phyloP scores from a whole-genome alignment of 2,888 invertebrate genomes.

The Caenorhabditis angaria region DNA sequence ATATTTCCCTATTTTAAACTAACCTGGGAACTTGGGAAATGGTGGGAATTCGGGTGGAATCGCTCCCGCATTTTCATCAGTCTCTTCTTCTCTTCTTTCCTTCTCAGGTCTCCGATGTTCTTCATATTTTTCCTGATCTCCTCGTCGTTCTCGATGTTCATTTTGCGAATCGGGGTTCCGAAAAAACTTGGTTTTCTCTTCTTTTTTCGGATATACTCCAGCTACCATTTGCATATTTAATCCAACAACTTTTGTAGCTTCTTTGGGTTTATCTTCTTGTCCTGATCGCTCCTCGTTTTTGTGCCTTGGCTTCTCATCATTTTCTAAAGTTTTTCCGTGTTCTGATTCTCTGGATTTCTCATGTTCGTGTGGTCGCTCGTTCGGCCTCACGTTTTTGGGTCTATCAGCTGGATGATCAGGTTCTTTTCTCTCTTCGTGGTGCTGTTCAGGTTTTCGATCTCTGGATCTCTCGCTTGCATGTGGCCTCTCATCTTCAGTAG shows the following conservation, averaged over 20 bases:
- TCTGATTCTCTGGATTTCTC: background rate
- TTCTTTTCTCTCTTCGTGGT: background rate
- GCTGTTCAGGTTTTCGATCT: background rate
- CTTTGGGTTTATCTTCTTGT: too few relatives aligned
- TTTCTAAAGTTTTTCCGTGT: too few relatives aligned
- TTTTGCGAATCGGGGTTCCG: constrained; percentile 15
- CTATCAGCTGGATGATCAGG: background rate
- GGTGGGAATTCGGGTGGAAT: constrained; percentile 42
- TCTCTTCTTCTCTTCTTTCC: too few relatives aligned
- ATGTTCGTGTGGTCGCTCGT: background rate
- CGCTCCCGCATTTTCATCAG: background rate
- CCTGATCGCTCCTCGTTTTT: too few relatives aligned
- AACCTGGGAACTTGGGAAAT: constrained; percentile 45
- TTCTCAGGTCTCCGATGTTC: constrained; percentile 5
- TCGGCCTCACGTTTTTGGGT: background rate
- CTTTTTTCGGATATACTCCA: constrained; percentile 44
- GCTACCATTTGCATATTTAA: constrained; percentile 60
- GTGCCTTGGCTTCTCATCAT: too few relatives aligned
- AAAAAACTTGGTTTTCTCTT: constrained; percentile 29
- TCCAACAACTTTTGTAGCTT: constrained; percentile 49
- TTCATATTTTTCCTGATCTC: background rate
- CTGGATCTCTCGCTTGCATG: background rate
- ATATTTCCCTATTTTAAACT: background rate
- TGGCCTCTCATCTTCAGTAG: background rate
- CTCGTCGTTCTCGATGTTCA: constrained; percentile 9